Base-by-base conservation (phyloP, 2,797 vertebrate genomes). In the Trachops cirrhosus region DNA sequence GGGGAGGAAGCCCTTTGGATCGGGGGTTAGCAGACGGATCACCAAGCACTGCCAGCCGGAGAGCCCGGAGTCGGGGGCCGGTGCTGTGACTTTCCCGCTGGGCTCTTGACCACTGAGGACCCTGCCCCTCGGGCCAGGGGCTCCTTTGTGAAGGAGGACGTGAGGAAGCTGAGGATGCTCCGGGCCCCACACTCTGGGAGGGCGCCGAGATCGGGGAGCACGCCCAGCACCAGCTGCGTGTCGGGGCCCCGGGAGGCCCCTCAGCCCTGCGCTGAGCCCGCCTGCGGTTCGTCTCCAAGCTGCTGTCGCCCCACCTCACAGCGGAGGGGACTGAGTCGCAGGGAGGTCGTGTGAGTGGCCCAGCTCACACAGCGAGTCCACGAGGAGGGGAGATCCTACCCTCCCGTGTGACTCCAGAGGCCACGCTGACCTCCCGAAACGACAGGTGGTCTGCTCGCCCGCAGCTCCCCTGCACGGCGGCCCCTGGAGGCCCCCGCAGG, bases 161-260 rank as follows among this genome's bases (percentile, higher is more conserved):
- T 7, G 12, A 79, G 74, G n/a, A 22, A 34, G 79, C 57, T 26
- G 44, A 44, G 46, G 5, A 52, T n/a, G n/a, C n/a, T n/a, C n/a
- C n/a, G n/a, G n/a, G n/a, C n/a, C n/a, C n/a, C n/a, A n/a, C 14
- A 18, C 16, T 32, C 6, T 1, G 1, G 62, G 57, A 15, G 9
- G 19, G 26, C 19, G 0, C n/a, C 0, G 11, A 2, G 0, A 32
- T 2, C 1, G 16, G 21, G 5, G 67, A 12, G 29, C 6, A 26
- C 0, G 15, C 14, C 4, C 3, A 11, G 26, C 80, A 32, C 32
- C 3, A 4, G 41, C 41, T 32, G 67, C 9, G 0, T 0, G 4
- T 39, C 18, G 9, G 64, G 6, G 44, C 16, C 59, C 2, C 11
- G 29, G n/a, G 7, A 24, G 0, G 62, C 22, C 16, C 46, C 48